Evolutionary conservation across 1,140 invertebrate species (phyloP), one percentile per base, ranked within the genome.

Genomic region (Papilio glaucus): DNA sequence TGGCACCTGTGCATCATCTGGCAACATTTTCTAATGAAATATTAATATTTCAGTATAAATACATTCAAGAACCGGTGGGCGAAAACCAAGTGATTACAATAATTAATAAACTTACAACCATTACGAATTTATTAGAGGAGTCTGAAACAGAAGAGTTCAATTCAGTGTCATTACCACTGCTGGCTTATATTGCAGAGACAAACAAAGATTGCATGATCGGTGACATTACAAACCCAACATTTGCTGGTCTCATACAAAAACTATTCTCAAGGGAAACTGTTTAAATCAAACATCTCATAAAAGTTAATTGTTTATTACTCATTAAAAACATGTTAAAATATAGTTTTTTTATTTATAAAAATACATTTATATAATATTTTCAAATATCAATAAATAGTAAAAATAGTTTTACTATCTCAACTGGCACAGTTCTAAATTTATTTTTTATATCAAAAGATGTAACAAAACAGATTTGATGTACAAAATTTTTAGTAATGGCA

Each of bases 31-130:
- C 45, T 29, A 65, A 68, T 61, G 49, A 57, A 9, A 29, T 42
- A 24, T 15, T 72, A 29, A 26, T 24, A 70, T 91, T 91, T 57
- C 83, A 91, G 89, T 84, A 86, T 62, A 85, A 85, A 79, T 89
- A 81, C 67, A 79, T 89, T 7, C 83, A 78, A 61, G 78, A 79
- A 73, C 84, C 85, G 7, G 41, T 89, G 8, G 73, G 61, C 9
- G 74, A 86, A 41, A 67, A 57, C 68, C 82, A 85, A 78, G 78
- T 90, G 13, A 26, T 53, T 63, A 71, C 41, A 8, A 74, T 81
- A 1, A 33, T 84, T 4, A 73, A 79, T 26, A 88, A 85, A 74
- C 75, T 87, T 41, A 26, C 72, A 53, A 45, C 57, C 10, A 76
- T 82, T 41, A 79, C 78, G 62, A 81, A 82, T 72, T 67, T 75